A percentile compares a stretch with the other conserved stretches of the same genome.
Evolutionary conservation across 2,113 vertebrate species (phyloP).

Genomic region (Cebus imitator): DNA sequence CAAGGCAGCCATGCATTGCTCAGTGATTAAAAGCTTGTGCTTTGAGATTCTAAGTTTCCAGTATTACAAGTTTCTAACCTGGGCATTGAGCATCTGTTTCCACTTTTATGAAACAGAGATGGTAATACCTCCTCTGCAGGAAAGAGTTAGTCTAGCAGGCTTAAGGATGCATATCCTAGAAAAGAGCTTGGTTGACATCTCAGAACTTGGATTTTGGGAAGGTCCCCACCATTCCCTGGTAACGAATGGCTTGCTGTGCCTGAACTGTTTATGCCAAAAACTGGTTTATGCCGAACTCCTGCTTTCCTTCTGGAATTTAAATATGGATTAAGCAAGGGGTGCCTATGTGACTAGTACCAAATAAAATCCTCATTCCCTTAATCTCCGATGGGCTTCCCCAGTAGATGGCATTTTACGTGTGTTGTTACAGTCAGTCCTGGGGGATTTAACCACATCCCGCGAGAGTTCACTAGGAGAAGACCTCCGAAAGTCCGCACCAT

Average conservation of each 20-base stretch:
- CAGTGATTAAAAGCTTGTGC: not conserved
- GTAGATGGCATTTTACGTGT: not conserved
- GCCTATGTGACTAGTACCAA: not conserved
- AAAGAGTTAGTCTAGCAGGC: not conserved
- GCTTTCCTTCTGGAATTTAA: slow-evolving; percentile 4
- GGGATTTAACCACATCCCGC: fast-evolving
- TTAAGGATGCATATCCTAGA: not conserved
- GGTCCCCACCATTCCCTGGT: not conserved
- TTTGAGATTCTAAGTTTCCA: not conserved
- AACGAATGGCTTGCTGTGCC: not conserved
- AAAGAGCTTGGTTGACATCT: not conserved
- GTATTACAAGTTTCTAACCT: not conserved
- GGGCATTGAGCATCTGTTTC: not conserved
- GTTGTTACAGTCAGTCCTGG: not conserved
- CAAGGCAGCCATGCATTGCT: not conserved
- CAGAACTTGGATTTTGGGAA: not conserved
- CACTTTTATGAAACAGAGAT: not conserved
- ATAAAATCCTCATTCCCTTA: not conserved
- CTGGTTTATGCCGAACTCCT: not conserved
- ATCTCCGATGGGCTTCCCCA: not conserved
- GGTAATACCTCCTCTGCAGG: not conserved
- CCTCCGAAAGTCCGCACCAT: no score
- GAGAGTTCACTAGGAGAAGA: not conserved
- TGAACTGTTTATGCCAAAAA: not conserved
- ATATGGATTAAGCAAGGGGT: not conserved